Percentiles rank a stretch among this genome's conserved stretches.
These are phyloP conservation scores for Tiliacea aurago DNA, from an alignment of 2,888 invertebrate species.

Conservation along the genomic window DNA sequence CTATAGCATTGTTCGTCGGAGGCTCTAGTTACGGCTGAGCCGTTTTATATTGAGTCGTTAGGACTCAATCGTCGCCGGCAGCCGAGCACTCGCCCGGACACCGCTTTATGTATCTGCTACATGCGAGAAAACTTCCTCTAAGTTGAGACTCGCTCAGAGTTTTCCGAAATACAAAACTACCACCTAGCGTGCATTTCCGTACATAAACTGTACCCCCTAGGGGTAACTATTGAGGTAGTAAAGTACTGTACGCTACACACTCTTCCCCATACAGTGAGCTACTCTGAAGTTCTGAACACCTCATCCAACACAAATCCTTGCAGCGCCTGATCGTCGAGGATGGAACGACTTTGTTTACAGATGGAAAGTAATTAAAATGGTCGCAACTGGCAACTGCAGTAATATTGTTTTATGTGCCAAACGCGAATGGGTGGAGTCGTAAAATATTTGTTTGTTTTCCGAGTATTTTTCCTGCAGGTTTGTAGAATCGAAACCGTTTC, in stretches of 20 bases:
- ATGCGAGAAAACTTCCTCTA: background rate
- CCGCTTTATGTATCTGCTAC: background rate
- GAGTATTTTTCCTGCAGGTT: slow-evolving; percentile 48
- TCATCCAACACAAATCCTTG: background rate
- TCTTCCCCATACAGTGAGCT: background rate
- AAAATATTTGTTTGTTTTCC: slow-evolving; percentile 46
- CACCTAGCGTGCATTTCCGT: background rate
- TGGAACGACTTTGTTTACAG: slow-evolving; percentile 57
- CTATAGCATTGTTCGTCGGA: slow-evolving; percentile 57
- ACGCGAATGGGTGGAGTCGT: slow-evolving; percentile 50
- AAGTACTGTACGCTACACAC: background rate
- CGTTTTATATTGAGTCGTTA: slow-evolving; percentile 59
- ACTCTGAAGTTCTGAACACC: background rate
- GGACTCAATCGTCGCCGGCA: slow-evolving; percentile 54
- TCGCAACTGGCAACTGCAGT: slow-evolving; percentile 53
- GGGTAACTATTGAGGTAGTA: background rate
- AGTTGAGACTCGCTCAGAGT: background rate
- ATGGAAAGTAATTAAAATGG: slow-evolving; percentile 55
- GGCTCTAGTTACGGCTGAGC: slow-evolving; percentile 60
- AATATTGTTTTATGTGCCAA: slow-evolving; percentile 52
- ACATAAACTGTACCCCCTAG: too few relatives aligned
- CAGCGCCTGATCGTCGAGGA: slow-evolving; percentile 21
- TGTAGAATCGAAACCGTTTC: slow-evolving; percentile 32
- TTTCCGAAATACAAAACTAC: slow-evolving; percentile 4
- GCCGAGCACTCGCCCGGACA: background rate